These are phyloP conservation scores for Coptotermes formosanus DNA, from an alignment of 1,140 invertebrate species.

Conservation along the genomic window DNA sequence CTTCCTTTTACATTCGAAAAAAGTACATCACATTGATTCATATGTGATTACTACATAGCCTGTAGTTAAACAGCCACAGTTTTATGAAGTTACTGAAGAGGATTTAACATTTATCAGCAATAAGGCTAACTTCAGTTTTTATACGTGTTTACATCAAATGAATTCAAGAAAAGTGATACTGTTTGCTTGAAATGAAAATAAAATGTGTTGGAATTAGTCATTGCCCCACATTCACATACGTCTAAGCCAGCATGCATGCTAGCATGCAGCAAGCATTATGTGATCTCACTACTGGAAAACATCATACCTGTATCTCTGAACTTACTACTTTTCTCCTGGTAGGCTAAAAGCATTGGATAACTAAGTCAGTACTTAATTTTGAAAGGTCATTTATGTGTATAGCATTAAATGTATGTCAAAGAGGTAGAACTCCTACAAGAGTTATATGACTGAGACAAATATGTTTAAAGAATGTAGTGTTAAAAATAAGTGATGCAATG, in stretches of 20 bases:
- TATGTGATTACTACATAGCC: not conserved
- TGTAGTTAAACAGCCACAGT: not conserved
- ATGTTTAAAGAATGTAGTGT: not conserved
- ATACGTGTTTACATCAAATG: not conserved
- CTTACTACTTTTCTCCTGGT: slow-evolving; percentile 58
- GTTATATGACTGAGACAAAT: not conserved
- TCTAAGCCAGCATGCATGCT: slow-evolving; percentile 31
- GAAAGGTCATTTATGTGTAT: not conserved
- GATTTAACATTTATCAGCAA: not conserved
- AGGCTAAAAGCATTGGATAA: slow-evolving; percentile 46
- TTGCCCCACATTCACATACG: slow-evolving; percentile 4
- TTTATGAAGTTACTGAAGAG: not conserved
- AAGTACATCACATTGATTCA: not conserved
- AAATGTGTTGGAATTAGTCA: slow-evolving; percentile 4
- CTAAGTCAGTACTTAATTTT: slow-evolving; percentile 36
- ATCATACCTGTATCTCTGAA: slow-evolving; percentile 48
- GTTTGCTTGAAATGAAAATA: not conserved
- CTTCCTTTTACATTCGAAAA: not conserved
- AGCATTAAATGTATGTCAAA: not conserved
- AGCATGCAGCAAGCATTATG: slow-evolving; percentile 30
- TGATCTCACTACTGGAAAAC: slow-evolving; percentile 33
- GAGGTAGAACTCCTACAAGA: not conserved
- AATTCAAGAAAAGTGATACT: not conserved
- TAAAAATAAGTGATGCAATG: not conserved
- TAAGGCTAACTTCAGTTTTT: not conserved